Evolutionary conservation across 1,140 invertebrate species (phyloP).

Genomic region (Drosophila nikananu): DNA sequence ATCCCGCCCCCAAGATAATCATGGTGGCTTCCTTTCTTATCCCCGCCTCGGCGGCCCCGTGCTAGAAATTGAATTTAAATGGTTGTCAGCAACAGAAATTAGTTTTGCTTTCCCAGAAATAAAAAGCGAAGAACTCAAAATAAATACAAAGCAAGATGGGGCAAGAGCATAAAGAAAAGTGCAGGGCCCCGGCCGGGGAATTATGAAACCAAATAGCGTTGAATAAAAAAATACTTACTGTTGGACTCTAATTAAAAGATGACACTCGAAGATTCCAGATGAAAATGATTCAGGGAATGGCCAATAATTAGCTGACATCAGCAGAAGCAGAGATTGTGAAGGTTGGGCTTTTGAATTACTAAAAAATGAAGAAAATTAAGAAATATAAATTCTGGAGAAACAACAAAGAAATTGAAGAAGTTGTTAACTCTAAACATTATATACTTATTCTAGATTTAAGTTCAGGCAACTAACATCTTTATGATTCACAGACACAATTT

Average conservation of each 20-base stretch:
- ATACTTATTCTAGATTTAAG: background rate
- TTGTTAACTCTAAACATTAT: background rate
- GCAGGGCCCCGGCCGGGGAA: slow-evolving; percentile 26
- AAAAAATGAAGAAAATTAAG: background rate
- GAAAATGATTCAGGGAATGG: slow-evolving; percentile 33
- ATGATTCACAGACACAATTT: background rate
- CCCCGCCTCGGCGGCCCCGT: slow-evolving; percentile 11
- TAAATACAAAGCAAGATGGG: slow-evolving; percentile 24
- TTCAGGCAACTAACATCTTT: background rate
- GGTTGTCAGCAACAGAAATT: slow-evolving; percentile 77
- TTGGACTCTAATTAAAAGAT: slow-evolving; percentile 58
- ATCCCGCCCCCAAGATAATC: slow-evolving; percentile 45
- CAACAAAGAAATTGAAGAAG: background rate
- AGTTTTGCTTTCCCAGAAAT: slow-evolving; percentile 60
- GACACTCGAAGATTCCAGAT: slow-evolving; percentile 46
- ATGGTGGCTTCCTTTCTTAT: slow-evolving; percentile 23
- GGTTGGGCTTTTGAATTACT: background rate
- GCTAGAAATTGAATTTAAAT: slow-evolving; percentile 76
- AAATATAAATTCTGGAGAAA: too few species aligned
- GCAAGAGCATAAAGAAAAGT: slow-evolving; percentile 27
- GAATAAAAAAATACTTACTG: slow-evolving; percentile 38
- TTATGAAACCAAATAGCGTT: slow-evolving; percentile 52
- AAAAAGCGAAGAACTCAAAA: slow-evolving; percentile 12
- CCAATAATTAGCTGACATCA: slow-evolving; percentile 63
- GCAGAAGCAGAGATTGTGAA: slow-evolving; percentile 19